Evolutionary conservation across 2,888 invertebrate species (phyloP), one percentile per base, ranked within the genome.

Genomic region (Eristalis intricaria): DNA sequence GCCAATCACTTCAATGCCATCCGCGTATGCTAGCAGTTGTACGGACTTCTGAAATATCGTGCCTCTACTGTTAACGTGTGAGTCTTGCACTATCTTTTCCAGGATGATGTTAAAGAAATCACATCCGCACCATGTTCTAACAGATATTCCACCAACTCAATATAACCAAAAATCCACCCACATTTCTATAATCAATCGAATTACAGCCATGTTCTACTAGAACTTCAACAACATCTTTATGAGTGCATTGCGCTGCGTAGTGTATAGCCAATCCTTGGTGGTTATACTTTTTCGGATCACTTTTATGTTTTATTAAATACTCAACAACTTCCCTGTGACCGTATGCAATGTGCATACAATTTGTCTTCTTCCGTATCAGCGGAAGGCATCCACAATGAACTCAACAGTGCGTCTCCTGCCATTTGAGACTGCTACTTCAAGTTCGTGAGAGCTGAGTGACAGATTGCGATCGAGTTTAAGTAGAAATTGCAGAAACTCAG

Each of bases 61-160:
- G n/a, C n/a, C n/a, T n/a, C n/a, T n/a, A n/a, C n/a, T n/a, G n/a
- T n/a, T n/a, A n/a, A n/a, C n/a, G n/a, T n/a, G n/a, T n/a, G n/a
- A n/a, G n/a, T n/a, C n/a, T n/a, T n/a, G n/a, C n/a, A n/a, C n/a
- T n/a, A n/a, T n/a, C n/a, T n/a, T n/a, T n/a, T n/a, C n/a, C n/a
- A n/a, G n/a, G n/a, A n/a, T n/a, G n/a, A n/a, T n/a, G n/a, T n/a
- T n/a, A n/a, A n/a, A n/a, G n/a, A n/a, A n/a, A n/a, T n/a, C n/a
- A 89, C 64, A 65, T 89, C 71, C 19, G 88, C 85, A 22, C 83
- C 83, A 11, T 84, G 60, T 43, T 68, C 4, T 0, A 89, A 10
- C 15, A 89, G 69, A 22, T 58, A 32, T 15, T 85, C 64, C 10
- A 77, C 65, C 22, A 76, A 19, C 13, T 78, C 74, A 35, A 70